Evolutionary conservation across 1,140 invertebrate genomes (phyloP).

Genomic region (Bombus huntii): DNA sequence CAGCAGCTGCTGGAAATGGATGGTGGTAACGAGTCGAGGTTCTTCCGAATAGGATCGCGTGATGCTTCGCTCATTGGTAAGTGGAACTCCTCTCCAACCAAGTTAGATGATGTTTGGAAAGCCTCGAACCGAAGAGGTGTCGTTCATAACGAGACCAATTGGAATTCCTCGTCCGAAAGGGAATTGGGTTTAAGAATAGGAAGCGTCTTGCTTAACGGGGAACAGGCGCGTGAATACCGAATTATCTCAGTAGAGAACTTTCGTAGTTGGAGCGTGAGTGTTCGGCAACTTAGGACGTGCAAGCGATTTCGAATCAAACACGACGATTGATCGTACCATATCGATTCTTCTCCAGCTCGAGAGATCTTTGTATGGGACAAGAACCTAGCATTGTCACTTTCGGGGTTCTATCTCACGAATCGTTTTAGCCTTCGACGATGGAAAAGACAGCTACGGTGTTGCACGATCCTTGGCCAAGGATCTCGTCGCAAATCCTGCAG

Average conservation of each 20-base stretch:
- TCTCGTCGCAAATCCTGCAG: not conserved
- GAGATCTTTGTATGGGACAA: no score
- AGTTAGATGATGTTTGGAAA: slow-evolving; percentile 5
- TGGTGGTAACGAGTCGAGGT: not conserved
- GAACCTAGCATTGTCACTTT: not conserved
- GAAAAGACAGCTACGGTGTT: not conserved
- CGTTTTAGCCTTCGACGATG: not conserved
- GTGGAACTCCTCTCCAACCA: not conserved
- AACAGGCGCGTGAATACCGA: not conserved
- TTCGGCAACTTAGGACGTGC: not conserved
- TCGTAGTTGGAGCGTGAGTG: not conserved
- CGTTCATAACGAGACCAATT: not conserved
- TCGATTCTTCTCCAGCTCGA: no score
- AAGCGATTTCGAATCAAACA: not conserved
- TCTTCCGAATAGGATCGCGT: not conserved
- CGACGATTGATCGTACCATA: not conserved
- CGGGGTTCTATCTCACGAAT: not conserved
- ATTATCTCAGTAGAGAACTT: not conserved
- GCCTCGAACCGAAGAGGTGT: not conserved
- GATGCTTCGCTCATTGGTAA: not conserved
- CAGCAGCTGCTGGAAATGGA: no score
- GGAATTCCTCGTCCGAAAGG: not conserved
- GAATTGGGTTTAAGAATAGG: not conserved
- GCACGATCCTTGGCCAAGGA: not conserved
- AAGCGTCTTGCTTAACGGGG: not conserved